A percentile compares a stretch with the other conserved stretches of the same genome.
Conservation (phyloP, 2,888 invertebrate species). For the Podotricha telesiphe region DNA sequence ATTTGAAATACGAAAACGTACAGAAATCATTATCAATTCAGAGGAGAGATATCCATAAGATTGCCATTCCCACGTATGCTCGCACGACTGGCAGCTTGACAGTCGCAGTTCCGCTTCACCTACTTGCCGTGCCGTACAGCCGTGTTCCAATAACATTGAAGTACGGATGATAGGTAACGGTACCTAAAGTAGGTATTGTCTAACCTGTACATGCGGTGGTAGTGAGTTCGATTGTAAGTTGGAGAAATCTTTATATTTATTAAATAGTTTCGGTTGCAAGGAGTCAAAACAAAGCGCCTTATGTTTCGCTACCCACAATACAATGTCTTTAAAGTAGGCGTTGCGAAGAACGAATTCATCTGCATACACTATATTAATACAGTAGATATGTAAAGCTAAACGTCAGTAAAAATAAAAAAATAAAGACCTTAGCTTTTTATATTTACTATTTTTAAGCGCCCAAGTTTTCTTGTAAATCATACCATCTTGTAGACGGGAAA, state of each 20-base stretch:
- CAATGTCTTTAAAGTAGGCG: too few relatives aligned
- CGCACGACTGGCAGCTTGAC: conserved; percentile 5
- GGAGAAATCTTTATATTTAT: neutral
- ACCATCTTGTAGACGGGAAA: neutral
- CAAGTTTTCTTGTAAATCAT: neutral
- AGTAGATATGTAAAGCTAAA: too few relatives aligned
- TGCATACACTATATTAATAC: too few relatives aligned
- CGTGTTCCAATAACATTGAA: neutral
- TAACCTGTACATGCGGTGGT: neutral
- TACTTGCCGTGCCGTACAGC: too few relatives aligned
- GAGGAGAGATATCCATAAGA: neutral
- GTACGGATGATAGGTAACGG: neutral
- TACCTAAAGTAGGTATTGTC: neutral
- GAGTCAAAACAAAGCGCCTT: too few relatives aligned
- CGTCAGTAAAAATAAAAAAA: too few relatives aligned
- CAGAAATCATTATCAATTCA: neutral
- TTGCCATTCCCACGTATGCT: neutral
- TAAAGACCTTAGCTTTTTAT: too few relatives aligned
- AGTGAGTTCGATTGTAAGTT: neutral
- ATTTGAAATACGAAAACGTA: neutral
- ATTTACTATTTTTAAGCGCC: too few relatives aligned
- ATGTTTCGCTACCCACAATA: too few relatives aligned
- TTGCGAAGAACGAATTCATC: too few relatives aligned
- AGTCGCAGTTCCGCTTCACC: conserved; percentile 1
- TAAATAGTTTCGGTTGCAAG: neutral